These are phyloP conservation scores for Calonectris borealis DNA, from an alignment of 2,113 vertebrate genomes.

Conservation along the genomic window DNA sequence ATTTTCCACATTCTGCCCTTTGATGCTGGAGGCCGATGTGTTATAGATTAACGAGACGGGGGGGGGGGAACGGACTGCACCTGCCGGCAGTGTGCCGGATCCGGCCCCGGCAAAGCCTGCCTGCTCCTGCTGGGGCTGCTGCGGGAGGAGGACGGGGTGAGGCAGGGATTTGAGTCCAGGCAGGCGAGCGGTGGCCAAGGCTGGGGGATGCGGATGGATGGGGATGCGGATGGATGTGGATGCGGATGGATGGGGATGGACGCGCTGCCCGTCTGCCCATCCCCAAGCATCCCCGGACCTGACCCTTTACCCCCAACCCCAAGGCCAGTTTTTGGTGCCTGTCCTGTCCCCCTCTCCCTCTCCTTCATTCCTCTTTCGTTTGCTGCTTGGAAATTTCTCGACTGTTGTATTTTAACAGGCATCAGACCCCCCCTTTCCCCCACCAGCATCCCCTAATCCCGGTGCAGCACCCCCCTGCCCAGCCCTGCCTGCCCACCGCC, in stretches of 20 bases:
- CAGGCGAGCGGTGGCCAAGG: too few species aligned
- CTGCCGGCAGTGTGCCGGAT: not conserved
- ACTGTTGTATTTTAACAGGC: accelerated
- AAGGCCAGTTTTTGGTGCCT: accelerated
- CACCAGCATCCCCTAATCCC: not conserved
- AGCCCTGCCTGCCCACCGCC: not conserved
- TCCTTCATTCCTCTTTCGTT: not conserved
- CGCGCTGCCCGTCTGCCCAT: not conserved
- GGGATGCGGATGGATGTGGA: not conserved
- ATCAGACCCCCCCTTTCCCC: accelerated
- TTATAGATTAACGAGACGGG: conserved; percentile 38
- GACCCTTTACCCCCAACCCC: not conserved
- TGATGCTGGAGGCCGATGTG: not conserved
- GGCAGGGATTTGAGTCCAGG: not conserved
- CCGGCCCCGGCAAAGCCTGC: not conserved
- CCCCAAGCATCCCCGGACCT: accelerated
- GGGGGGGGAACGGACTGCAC: not conserved
- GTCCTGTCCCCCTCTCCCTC: not conserved
- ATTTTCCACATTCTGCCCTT: conserved; percentile 28
- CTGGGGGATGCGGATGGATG: not conserved
- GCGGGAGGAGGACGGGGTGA: not conserved
- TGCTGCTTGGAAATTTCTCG: not conserved
- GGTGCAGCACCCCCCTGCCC: not conserved
- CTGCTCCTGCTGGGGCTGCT: not conserved
- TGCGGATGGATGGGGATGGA: not conserved